Conservation (phyloP, 2,113 vertebrate genomes). For the Murina feae region DNA sequence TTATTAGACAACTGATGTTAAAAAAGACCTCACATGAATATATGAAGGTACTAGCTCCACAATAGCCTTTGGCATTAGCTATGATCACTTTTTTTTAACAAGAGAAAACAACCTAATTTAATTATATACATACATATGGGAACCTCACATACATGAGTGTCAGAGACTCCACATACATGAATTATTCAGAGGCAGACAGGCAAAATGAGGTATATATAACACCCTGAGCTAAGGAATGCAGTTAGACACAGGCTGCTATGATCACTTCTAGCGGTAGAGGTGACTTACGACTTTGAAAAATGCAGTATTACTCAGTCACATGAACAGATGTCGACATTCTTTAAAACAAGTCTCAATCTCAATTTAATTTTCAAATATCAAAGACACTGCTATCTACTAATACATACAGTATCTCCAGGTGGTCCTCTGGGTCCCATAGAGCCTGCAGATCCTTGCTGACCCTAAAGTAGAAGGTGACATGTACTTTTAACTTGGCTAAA, state of each 20-base stretch:
- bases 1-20: background rate
- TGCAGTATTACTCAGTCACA: background rate
- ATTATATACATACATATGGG: too few species aligned
- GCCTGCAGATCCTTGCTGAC: conserved; percentile 87
- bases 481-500: background rate
- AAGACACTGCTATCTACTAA: background rate
- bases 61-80: background rate
- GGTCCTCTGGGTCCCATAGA: conserved; percentile 85
- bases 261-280: background rate
- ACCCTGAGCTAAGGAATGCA: too few species aligned
- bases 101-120: too few species aligned
- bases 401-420: conserved; percentile 89
- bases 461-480: conserved; percentile 77
- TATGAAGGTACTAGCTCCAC: background rate
- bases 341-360: background rate
- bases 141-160: too few species aligned
- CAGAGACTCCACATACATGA: too few species aligned
- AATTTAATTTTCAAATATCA: background rate
- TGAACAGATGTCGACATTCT: background rate
- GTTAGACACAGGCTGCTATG: too few species aligned
- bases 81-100: background rate
- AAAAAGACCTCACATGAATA: background rate
- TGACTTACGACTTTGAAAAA: background rate
- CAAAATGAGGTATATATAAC: too few species aligned
- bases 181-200: too few species aligned